These are phyloP conservation scores for Papilio polyxenes DNA, from an alignment of 1,140 invertebrate species.

Conservation along the genomic window DNA sequence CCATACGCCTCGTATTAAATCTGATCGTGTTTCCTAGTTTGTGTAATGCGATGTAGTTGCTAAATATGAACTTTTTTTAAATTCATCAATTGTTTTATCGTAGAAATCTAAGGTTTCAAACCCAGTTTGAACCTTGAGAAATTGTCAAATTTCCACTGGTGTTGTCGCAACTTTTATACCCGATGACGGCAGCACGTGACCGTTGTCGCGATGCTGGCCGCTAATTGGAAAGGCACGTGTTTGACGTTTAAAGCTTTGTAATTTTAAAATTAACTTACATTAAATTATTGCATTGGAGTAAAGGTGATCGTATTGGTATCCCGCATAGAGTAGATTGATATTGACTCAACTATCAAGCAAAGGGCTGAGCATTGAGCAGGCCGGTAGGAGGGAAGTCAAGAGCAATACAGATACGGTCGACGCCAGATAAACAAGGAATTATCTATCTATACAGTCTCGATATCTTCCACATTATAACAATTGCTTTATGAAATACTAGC, in stretches of 20 bases:
- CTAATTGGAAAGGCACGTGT: too few relatives aligned
- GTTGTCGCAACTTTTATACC: too few relatives aligned
- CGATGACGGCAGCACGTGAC: too few relatives aligned
- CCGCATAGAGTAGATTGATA: background rate
- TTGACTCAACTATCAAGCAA: constrained; percentile 15
- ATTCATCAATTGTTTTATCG: background rate
- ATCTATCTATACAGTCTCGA: background rate
- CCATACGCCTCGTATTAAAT: constrained; percentile 1
- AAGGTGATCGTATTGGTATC: background rate
- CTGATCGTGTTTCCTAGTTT: background rate
- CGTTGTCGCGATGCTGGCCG: too few relatives aligned
- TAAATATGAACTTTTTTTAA: background rate
- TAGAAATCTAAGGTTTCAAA: background rate
- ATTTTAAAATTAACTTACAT: background rate
- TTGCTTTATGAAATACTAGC: background rate
- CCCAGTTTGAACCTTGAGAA: too few relatives aligned
- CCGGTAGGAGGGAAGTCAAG: constrained; percentile 1
- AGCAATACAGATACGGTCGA: background rate
- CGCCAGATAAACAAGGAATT: background rate
- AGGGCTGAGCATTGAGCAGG: background rate
- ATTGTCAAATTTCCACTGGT: too few relatives aligned
- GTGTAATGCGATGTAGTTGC: background rate
- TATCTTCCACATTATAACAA: background rate
- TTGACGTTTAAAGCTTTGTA: too few relatives aligned
- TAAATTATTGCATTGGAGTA: background rate